Evolutionary conservation across 2,888 invertebrate genomes (phyloP), one percentile per base, ranked within the genome.

Genomic region (Dolichomitus sp.): DNA sequence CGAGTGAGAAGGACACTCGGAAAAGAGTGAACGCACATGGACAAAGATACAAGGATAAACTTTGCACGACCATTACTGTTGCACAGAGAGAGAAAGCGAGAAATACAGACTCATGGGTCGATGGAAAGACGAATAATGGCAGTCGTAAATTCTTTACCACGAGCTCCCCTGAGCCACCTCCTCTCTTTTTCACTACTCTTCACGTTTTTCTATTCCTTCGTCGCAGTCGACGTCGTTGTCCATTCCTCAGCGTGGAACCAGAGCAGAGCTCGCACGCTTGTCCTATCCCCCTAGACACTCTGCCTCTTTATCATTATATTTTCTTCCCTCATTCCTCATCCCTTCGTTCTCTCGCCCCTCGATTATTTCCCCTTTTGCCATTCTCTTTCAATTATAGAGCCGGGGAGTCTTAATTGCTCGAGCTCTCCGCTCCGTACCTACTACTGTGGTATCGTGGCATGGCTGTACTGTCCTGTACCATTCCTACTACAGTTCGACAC

Each of bases 301-400:
- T 65, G 68, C 40, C 72, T 63, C 65, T 72, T 74, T 81, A 57
- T 54, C 79, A 63, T 80, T 74, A 79, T 69, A 69, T 82, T 73
- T 79, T 73, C 72, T 76, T 73, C 73, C 48, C 73, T 79, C 73
- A 52, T 79, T 23, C 65, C 69, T 68, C 80, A 45, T 23, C 54
- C 70, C 27, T n/a, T 30, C 42, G 61, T 5, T 59, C 17, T 70
- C 70, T 73, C 59, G 59, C 80, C 72, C 80, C 83, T 76, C 79
- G 66, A 81, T 70, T 78, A 78, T 81, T 83, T 83, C 73, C 52
- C 72, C 75, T 42, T 84, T 72, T 69, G 73, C 79, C 81, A 81
- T 84, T 85, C 83, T 85, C 81, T 85, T 85, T 85, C 85, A 85
- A 85, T 81, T 85, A 85, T 57, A 79, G 73, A 76, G 54, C 66